A percentile compares a stretch with the other conserved stretches of the same genome.
phyloP scores from a whole-genome alignment of 2,888 invertebrate species.

The Philonicus albiceps region DNA sequence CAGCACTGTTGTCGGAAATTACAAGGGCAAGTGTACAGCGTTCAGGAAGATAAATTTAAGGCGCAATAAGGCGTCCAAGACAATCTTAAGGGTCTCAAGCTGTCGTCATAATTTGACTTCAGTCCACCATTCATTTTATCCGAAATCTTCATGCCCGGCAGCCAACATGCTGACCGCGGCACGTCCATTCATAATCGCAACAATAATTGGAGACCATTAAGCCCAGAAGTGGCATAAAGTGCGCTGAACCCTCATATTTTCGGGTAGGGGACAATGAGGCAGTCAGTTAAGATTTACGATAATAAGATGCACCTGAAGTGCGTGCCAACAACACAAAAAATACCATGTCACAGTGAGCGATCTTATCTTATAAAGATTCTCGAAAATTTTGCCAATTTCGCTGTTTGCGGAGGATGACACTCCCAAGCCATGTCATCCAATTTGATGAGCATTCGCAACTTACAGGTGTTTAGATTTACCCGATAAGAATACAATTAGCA shows the following conservation, averaged over 20 bases:
- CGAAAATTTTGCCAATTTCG: not conserved
- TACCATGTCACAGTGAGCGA: not conserved
- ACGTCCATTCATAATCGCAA: constrained; percentile 3
- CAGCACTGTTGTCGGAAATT: not conserved
- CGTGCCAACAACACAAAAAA: not conserved
- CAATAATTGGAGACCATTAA: constrained; percentile 29
- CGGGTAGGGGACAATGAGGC: not conserved
- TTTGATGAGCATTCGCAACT: not conserved
- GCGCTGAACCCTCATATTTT: constrained; percentile 4
- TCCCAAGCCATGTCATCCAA: not conserved
- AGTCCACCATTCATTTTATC: constrained; percentile 1
- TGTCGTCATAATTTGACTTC: not conserved
- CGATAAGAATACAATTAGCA: not conserved
- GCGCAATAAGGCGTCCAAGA: not conserved
- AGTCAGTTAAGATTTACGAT: not conserved
- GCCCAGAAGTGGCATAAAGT: constrained; percentile 20
- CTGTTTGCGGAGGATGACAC: not conserved
- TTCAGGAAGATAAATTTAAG: not conserved
- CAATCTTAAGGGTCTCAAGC: not conserved
- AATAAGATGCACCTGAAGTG: not conserved
- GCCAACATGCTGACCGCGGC: not conserved
- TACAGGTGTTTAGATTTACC: not conserved
- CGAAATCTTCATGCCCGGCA: not conserved
- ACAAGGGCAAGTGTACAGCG: not conserved
- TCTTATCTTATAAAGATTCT: not conserved